These are phyloP conservation scores for Champsocephalus gunnari DNA, from an alignment of 2,797 vertebrate genomes.

Conservation along the genomic window DNA sequence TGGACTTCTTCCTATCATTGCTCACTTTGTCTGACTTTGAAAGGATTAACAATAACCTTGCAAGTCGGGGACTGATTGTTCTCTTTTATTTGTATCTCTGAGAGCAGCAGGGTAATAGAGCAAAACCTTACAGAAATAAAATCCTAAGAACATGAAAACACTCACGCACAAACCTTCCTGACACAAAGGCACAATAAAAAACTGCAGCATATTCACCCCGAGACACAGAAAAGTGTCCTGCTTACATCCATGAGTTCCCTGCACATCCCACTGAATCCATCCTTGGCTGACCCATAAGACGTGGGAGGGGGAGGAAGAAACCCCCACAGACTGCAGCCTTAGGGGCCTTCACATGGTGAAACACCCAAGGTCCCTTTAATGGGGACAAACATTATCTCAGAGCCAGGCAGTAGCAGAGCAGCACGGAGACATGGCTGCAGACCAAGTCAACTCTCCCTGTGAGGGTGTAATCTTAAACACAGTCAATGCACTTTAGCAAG, in stretches of 20 bases:
- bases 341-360: slow-evolving; percentile 22
- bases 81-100: slow-evolving; percentile 19
- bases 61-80: slow-evolving; percentile 6
- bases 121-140: not conserved
- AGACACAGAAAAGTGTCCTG: slow-evolving; percentile 2
- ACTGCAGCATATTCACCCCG: not conserved
- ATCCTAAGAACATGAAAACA: not conserved
- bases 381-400: slow-evolving; percentile 30
- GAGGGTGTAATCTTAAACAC: not conserved
- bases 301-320: slow-evolving; percentile 30
- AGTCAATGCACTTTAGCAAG: no score
- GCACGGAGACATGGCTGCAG: not conserved
- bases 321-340: slow-evolving; percentile 16
- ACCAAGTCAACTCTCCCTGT: not conserved
- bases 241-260: not conserved
- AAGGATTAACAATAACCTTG: slow-evolving; percentile 17
- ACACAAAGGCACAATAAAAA: slow-evolving; percentile 3
- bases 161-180: not conserved
- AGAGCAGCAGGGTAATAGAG: not conserved
- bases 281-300: slow-evolving; percentile 10
- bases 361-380: slow-evolving; percentile 25
- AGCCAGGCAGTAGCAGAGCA: not conserved
- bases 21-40: slow-evolving; percentile 8
- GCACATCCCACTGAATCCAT: not conserved
- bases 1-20: not conserved